These are phyloP conservation scores for Calliopum simillimum DNA, from an alignment of 2,888 invertebrate species.

Conservation along the genomic window DNA sequence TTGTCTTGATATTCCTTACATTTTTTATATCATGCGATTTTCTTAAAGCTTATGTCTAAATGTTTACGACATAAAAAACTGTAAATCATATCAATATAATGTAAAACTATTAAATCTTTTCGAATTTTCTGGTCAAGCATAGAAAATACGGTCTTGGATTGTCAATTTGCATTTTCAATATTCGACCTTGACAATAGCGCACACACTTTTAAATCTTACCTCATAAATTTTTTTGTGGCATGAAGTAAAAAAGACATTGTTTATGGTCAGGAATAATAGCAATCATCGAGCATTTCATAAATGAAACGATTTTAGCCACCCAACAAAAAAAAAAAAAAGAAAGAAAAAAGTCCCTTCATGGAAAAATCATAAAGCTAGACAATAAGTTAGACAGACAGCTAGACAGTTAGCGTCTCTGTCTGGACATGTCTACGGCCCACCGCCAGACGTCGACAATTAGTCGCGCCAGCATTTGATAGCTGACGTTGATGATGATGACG, in stretches of 20 bases:
- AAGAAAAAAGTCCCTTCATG: background rate
- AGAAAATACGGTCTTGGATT: too few relatives aligned
- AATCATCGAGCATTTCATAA: background rate
- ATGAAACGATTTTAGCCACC: background rate
- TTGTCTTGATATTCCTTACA: too few relatives aligned
- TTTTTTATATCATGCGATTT: too few relatives aligned
- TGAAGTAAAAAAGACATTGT: background rate
- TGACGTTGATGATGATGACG: background rate
- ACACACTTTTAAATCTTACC: too few relatives aligned
- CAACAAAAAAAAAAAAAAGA: background rate
- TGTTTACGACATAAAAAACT: too few relatives aligned
- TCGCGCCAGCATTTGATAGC: background rate
- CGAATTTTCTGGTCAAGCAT: too few relatives aligned
- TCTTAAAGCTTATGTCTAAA: too few relatives aligned
- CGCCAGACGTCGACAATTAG: background rate
- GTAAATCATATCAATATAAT: too few relatives aligned
- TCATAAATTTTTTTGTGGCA: too few relatives aligned
- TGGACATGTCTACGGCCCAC: background rate
- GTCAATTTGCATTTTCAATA: too few relatives aligned
- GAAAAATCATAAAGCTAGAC: background rate
- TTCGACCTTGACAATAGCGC: too few relatives aligned
- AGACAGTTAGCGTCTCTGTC: background rate
- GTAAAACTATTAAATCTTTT: too few relatives aligned
- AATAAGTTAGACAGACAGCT: background rate
- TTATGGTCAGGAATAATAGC: constrained; percentile 6